Conservation (phyloP, 2,113 vertebrate species). For the Tautogolabrus adspersus region DNA sequence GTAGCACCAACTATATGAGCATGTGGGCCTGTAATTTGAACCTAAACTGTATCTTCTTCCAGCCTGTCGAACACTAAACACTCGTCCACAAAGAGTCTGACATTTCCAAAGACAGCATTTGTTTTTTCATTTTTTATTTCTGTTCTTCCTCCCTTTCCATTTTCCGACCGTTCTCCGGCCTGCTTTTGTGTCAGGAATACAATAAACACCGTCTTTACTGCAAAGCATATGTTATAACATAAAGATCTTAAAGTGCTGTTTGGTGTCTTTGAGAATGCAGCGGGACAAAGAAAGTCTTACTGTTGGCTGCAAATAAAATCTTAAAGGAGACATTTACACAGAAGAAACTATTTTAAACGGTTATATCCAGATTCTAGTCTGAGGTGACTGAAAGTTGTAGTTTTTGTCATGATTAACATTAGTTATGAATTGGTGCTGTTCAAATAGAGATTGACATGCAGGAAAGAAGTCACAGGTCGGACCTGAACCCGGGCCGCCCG, state of each 20-base stretch:
- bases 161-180: background rate
- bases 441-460: too few relatives aligned
- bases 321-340: background rate
- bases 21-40: constrained; percentile 39
- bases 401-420: too few relatives aligned
- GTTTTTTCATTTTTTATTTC: background rate
- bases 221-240: background rate
- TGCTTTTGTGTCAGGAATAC: constrained; percentile 37
- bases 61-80: constrained; percentile 15
- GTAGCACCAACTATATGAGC: constrained; percentile 28
- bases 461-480: too few relatives aligned
- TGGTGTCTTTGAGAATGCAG: background rate
- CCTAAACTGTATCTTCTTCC: constrained; percentile 3
- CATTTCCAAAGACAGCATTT: background rate
- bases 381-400: background rate
- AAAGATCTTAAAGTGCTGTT: background rate
- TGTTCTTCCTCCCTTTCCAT: background rate
- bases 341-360: background rate
- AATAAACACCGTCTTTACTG: constrained; percentile 26
- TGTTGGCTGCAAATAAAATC: background rate
- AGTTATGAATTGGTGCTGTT: too few relatives aligned
- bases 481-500: too few relatives aligned
- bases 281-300: background rate
- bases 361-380: background rate
- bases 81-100: constrained; percentile 17